phyloP scores from a whole-genome alignment of 2,888 invertebrate genomes.

The Patella ulyssiponensis region DNA sequence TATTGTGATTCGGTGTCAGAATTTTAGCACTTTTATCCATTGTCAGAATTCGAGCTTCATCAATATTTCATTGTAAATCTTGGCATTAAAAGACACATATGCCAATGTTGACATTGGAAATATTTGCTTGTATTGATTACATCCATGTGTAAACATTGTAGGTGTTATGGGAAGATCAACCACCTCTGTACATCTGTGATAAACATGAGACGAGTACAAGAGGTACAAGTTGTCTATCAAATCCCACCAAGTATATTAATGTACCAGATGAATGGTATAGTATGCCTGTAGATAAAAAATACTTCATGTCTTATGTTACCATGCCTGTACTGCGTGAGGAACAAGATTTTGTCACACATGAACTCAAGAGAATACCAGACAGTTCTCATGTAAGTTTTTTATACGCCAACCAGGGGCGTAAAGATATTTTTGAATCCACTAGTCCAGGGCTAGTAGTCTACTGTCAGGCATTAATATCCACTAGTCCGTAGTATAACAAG shows the following conservation, averaged over 20 bases:
- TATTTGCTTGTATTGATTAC: too few species aligned
- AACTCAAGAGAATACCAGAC: constrained; percentile 61
- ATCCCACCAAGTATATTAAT: constrained; percentile 56
- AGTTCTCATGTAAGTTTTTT: constrained; percentile 52
- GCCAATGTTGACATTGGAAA: too few species aligned
- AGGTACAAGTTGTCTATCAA: constrained; percentile 44
- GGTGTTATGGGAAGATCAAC: constrained; percentile 59
- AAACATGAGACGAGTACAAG: constrained; percentile 25
- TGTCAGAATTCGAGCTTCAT: too few species aligned
- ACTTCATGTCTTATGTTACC: constrained; percentile 57
- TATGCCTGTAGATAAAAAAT: constrained; percentile 63
- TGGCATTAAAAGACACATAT: too few species aligned
- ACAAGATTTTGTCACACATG: constrained; percentile 60
- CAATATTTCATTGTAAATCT: too few species aligned
- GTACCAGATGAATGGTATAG: constrained; percentile 65
- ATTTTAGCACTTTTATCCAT: too few species aligned
- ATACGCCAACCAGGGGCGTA: too few species aligned
- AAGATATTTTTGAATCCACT: too few species aligned
- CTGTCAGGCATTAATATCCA: too few species aligned
- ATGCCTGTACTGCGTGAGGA: constrained; percentile 61
- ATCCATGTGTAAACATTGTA: constrained; percentile 22
- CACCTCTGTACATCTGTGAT: constrained; percentile 23
- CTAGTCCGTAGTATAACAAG: too few species aligned
- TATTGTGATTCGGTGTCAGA: too few species aligned
- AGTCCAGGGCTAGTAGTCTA: too few species aligned